A percentile compares a stretch with the other conserved stretches of the same genome.
phyloP scores from a whole-genome alignment of 2,797 vertebrate genomes.

The Tokudaia muenninki region DNA sequence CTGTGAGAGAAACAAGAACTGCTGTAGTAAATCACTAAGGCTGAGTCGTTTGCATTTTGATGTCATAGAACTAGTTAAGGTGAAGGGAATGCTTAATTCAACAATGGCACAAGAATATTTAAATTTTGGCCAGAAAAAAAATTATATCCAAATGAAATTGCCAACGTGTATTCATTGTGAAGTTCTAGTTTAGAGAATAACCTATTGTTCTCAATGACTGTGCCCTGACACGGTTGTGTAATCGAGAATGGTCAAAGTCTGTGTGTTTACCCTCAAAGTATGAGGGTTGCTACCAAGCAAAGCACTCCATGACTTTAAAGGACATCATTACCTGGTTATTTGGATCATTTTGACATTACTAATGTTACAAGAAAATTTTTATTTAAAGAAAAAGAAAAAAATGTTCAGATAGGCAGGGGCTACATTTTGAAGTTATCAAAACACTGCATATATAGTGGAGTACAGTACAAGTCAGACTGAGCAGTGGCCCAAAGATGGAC shows the following conservation, averaged over 20 bases:
- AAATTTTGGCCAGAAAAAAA: not conserved
- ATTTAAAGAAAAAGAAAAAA: not conserved
- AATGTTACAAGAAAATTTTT: not conserved
- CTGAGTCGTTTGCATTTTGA: not conserved
- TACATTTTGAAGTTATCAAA: not conserved
- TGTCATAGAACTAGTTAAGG: not conserved
- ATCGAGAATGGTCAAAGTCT: not conserved
- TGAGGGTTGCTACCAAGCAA: conserved; percentile 40
- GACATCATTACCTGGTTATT: not conserved
- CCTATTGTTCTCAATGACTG: not conserved
- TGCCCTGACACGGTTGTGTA: not conserved
- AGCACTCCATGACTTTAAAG: not conserved
- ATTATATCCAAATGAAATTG: not conserved
- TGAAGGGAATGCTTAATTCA: not conserved
- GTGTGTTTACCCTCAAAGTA: not conserved
- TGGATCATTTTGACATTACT: conserved; percentile 5
- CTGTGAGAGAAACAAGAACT: not conserved
- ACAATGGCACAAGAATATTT: not conserved
- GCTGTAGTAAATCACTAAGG: not conserved
- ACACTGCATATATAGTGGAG: not conserved
- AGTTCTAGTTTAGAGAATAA: not conserved
- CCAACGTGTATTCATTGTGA: not conserved
- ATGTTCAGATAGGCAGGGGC: not conserved
- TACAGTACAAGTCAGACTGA: not conserved
- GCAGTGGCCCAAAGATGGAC: fast-evolving